Evolutionary conservation across 2,113 vertebrate species (phyloP).

Genomic region (Cyprinodon brontotheroides): DNA sequence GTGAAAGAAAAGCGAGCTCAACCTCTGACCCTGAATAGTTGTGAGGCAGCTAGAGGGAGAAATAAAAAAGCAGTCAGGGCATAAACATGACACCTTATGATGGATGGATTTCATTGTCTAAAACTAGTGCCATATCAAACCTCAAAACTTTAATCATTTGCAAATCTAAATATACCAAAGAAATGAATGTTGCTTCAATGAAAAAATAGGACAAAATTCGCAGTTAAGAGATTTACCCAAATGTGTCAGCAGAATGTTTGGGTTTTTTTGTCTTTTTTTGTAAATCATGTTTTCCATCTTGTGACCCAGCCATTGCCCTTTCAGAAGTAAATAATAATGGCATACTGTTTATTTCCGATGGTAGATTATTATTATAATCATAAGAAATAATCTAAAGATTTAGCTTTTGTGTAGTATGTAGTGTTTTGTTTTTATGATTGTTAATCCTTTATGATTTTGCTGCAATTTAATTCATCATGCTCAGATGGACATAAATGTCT

Average conservation of each 20-base stretch:
- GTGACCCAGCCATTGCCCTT: background rate
- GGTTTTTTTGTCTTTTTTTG: constrained; percentile 3
- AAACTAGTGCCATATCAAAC: background rate
- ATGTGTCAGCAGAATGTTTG: background rate
- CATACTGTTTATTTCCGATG: background rate
- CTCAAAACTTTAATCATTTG: background rate
- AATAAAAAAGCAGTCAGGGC: background rate
- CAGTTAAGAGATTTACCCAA: background rate
- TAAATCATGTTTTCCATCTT: background rate
- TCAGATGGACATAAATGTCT: background rate
- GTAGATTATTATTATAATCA: background rate
- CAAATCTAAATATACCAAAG: background rate
- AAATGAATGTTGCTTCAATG: background rate
- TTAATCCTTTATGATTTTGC: background rate
- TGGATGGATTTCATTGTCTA: background rate
- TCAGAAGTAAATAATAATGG: background rate
- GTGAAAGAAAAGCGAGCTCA: background rate
- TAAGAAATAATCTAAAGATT: background rate
- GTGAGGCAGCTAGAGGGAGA: background rate
- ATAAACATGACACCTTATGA: background rate
- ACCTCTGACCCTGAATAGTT: background rate
- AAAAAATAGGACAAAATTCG: background rate
- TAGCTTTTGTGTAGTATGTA: background rate
- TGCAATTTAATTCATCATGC: background rate
- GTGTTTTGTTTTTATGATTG: background rate